Conservation (phyloP, 2,113 vertebrate genomes). For the Nycticorax nycticorax region DNA sequence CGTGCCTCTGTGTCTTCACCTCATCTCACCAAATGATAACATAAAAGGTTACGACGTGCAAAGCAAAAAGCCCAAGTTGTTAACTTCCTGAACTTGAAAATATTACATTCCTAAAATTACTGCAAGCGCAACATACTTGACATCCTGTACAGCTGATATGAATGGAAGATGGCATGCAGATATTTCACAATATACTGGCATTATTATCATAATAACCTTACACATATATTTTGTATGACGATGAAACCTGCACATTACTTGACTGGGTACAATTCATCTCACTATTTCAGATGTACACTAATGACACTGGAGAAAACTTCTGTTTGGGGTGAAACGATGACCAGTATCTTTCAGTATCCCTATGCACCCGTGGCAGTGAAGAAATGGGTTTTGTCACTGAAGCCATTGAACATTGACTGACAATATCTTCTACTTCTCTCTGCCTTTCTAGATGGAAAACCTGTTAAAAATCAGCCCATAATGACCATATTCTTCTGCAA, state of each 20-base stretch:
- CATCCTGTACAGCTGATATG: conserved; percentile 50
- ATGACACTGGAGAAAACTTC: conserved; percentile 24
- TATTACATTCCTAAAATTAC: conserved; percentile 56
- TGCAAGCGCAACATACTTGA: conserved; percentile 58
- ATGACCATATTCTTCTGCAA: background rate
- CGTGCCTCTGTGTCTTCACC: background rate
- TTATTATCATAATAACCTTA: background rate
- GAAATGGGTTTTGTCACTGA: background rate
- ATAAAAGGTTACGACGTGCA: conserved; percentile 68
- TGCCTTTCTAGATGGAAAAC: background rate
- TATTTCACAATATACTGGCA: background rate
- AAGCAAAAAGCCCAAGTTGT: conserved; percentile 67
- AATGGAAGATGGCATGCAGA: conserved; percentile 52
- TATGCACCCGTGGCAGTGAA: background rate
- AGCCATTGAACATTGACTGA: background rate
- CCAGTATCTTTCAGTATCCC: background rate
- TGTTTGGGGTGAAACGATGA: background rate
- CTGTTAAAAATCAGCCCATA: background rate
- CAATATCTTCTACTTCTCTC: background rate
- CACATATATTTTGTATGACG: background rate
- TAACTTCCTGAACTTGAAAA: conserved; percentile 74
- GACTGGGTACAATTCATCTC: conserved; percentile 29
- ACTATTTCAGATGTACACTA: conserved; percentile 40
- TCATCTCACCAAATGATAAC: conserved; percentile 59
- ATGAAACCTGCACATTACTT: conserved; percentile 59